Base-by-base conservation (phyloP, 2,888 invertebrate species). In the Vesta saturnalis region DNA sequence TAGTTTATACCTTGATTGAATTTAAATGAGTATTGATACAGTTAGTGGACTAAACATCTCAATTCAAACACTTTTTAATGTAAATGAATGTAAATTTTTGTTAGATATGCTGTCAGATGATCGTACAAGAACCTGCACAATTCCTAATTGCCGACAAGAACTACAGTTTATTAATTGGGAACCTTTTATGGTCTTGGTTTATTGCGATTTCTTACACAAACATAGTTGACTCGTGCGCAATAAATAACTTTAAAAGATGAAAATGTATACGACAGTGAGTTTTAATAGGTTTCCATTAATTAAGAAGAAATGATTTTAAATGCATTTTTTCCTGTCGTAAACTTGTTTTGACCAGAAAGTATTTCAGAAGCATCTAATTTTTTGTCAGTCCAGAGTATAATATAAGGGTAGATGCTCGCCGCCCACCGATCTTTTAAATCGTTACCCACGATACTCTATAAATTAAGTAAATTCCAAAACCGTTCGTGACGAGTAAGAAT, bases 81-180 rank as follows among this genome's bases (percentile, higher is more conserved):
- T 80, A 80, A 81, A 81, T 81, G 80, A 81, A 81, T 81, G 81
- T 79, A 80, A 81, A 81, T 81, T 78, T 72, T 72, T 57, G 72
- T 72, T 70, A 78, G 80, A 81, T 81, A 81, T 81, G 78, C 80
- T 73, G 69, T 69, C 70, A 73, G 77, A 77, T 77, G 74, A 72
- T 75, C 76, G 75, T 77, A 73, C 69, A 77, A 74, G 72, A 74
- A 77, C 74, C 77, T 77, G 77, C 78, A 77, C 78, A 78, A 79
- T 79, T 77, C 77, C 77, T 79, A 79, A 80, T 80, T 80, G 78
- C 76, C 73, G 75, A 76, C 78, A 78, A 73, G 71, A 64, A 67
- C 64, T 56, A 68, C 66, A 64, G 64, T 71, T 68, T 66, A 70
- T 73, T 71, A 70, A 71, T 73, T 71, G 71, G 67, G 62, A 70